Conservation (phyloP, 2,888 invertebrate genomes). For the Nezara viridula region DNA sequence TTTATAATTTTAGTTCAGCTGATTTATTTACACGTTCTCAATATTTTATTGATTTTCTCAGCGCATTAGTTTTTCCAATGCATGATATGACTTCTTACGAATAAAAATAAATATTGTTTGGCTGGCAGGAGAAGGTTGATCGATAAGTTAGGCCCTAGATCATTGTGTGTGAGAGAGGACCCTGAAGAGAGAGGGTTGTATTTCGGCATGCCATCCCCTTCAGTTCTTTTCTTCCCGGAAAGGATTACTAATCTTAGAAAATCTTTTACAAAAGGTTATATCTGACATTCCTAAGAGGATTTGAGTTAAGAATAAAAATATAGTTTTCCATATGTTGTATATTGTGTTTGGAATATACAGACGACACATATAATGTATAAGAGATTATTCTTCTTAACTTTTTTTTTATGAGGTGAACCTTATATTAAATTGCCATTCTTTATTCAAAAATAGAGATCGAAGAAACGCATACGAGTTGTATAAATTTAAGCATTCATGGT, state of each 20-base stretch:
- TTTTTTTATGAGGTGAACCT: too few species aligned
- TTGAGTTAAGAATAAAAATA: background rate
- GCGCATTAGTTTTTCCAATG: background rate
- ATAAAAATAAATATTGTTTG: slow-evolving; percentile 1
- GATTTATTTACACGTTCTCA: too few species aligned
- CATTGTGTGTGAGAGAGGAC: slow-evolving; percentile 9
- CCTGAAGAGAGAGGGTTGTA: background rate
- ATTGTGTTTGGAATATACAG: background rate
- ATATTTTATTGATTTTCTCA: too few species aligned
- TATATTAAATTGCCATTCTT: too few species aligned
- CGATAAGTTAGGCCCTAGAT: background rate
- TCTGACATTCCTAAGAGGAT: background rate
- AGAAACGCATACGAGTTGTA: too few species aligned
- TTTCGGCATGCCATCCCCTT: background rate
- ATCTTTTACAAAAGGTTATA: slow-evolving; percentile 7
- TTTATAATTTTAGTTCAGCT: too few species aligned
- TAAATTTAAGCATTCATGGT: too few species aligned
- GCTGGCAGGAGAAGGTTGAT: background rate
- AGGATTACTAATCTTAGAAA: slow-evolving; percentile 3
- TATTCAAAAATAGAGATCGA: too few species aligned
- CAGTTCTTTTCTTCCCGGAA: background rate
- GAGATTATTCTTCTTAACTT: too few species aligned
- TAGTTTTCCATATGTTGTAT: background rate
- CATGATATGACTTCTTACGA: background rate
- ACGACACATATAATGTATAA: too few species aligned